A percentile compares a stretch with the other conserved stretches of the same genome.
Conservation (phyloP, 1,140 invertebrate genomes). For the Calephelis nemesis region DNA sequence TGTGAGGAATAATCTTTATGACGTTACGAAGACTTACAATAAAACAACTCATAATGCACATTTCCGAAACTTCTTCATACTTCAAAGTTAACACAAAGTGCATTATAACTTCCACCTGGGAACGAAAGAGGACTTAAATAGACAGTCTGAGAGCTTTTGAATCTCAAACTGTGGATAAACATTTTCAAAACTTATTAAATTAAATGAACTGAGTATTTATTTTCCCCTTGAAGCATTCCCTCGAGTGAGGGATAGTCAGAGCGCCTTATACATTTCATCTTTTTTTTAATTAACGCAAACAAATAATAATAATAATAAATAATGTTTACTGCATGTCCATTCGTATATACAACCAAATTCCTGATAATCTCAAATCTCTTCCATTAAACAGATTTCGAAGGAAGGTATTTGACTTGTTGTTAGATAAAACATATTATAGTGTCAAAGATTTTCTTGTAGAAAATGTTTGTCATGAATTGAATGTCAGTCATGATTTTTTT, state of each 20-base stretch:
- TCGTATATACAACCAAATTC: too few relatives aligned
- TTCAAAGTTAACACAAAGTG: slow-evolving; percentile 18
- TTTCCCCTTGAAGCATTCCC: background rate
- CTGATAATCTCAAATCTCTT: too few relatives aligned
- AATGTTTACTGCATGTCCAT: too few relatives aligned
- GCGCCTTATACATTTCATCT: too few relatives aligned
- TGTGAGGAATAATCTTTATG: slow-evolving; percentile 1
- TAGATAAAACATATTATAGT: too few relatives aligned
- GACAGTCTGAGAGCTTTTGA: slow-evolving; percentile 14
- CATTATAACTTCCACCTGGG: slow-evolving; percentile 15
- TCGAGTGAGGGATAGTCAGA: background rate
- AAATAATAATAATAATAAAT: too few relatives aligned
- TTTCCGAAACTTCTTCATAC: slow-evolving; percentile 16
- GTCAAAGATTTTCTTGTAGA: too few relatives aligned
- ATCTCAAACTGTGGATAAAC: slow-evolving; percentile 27
- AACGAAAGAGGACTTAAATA: slow-evolving; percentile 13
- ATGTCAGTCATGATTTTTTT: too few relatives aligned
- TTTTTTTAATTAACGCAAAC: too few relatives aligned
- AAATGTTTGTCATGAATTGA: too few relatives aligned
- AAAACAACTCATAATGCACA: slow-evolving; percentile 18
- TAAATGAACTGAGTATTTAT: slow-evolving; percentile 14
- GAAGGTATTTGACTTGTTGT: too few relatives aligned
- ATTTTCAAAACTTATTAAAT: slow-evolving; percentile 32
- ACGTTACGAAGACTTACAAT: slow-evolving; percentile 11
- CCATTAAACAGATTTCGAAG: too few relatives aligned